phyloP scores from a whole-genome alignment of 1,140 invertebrate species.

The Samia ricini region DNA sequence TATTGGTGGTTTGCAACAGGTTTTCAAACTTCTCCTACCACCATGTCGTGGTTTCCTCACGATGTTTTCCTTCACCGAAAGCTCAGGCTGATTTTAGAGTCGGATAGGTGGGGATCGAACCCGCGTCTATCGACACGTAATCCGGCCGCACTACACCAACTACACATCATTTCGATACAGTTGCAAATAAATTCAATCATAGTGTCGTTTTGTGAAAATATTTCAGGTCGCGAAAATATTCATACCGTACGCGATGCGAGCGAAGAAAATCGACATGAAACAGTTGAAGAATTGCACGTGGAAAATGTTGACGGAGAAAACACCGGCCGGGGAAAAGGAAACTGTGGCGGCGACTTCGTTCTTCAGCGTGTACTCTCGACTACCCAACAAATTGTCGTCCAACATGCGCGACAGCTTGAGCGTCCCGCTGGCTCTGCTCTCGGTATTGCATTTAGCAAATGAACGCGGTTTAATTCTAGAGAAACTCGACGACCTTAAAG shows the following conservation, averaged over 20 bases:
- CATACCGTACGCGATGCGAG: conserved; percentile 85
- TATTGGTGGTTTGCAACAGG: too few relatives aligned
- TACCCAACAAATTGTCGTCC: conserved; percentile 80
- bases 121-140: too few relatives aligned
- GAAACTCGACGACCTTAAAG: conserved; percentile 59
- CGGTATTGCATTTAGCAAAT: conserved; percentile 88
- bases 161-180: too few relatives aligned
- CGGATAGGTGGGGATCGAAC: too few relatives aligned
- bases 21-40: too few relatives aligned
- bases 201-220: too few relatives aligned
- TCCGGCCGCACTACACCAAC: too few relatives aligned
- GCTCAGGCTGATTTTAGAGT: too few relatives aligned
- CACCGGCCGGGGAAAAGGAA: conserved; percentile 50
- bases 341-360: conserved; percentile 61
- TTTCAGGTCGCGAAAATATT: conserved; percentile 83
- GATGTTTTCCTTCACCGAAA: too few relatives aligned
- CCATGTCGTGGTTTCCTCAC: too few relatives aligned
- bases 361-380: conserved; percentile 77
- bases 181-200: too few relatives aligned
- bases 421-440: conserved; percentile 86
- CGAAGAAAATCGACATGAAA: conserved; percentile 90
- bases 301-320: conserved; percentile 75
- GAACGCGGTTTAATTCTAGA: conserved; percentile 80
- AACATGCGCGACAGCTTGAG: conserved; percentile 85
- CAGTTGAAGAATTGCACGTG: conserved; percentile 86